Evolutionary conservation across 2,888 invertebrate genomes (phyloP).

Genomic region (Rotaria socialis): DNA sequence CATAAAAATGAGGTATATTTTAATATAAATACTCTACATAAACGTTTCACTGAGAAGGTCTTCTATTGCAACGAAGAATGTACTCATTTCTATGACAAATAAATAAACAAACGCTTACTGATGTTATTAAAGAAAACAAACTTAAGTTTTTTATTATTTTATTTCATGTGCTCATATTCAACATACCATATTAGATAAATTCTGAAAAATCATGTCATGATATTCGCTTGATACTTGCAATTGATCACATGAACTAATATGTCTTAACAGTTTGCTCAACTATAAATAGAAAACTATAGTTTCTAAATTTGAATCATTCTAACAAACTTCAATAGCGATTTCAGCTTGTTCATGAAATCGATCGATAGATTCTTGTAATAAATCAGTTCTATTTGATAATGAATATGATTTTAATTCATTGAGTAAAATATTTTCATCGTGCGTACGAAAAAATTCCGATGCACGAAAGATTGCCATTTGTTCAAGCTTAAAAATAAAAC

Average conservation of each 20-base stretch:
- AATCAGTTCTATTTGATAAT: conserved; percentile 75
- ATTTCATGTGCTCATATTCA: too few species aligned
- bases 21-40: too few species aligned
- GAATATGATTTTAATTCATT: conserved; percentile 70
- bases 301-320: neutral
- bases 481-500: conserved; percentile 67
- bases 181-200: conserved; percentile 72
- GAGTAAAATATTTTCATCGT: conserved; percentile 63
- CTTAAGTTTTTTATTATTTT: too few species aligned
- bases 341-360: conserved; percentile 94
- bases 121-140: too few species aligned
- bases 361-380: conserved; percentile 85
- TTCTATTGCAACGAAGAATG: too few species aligned
- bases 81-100: too few species aligned
- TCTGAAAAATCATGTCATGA: conserved; percentile 85
- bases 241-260: conserved; percentile 87
- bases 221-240: conserved; percentile 92
- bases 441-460: conserved; percentile 68
- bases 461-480: conserved; percentile 78
- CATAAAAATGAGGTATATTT: too few species aligned
- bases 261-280: conserved; percentile 90
- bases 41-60: too few species aligned
- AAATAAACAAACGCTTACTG: too few species aligned
- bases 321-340: conserved; percentile 84
- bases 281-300: conserved; percentile 54